Percentiles rank a stretch among this genome's conserved stretches.
Conservation (phyloP, 2,888 invertebrate species). For the Dryadula phaetusa region DNA sequence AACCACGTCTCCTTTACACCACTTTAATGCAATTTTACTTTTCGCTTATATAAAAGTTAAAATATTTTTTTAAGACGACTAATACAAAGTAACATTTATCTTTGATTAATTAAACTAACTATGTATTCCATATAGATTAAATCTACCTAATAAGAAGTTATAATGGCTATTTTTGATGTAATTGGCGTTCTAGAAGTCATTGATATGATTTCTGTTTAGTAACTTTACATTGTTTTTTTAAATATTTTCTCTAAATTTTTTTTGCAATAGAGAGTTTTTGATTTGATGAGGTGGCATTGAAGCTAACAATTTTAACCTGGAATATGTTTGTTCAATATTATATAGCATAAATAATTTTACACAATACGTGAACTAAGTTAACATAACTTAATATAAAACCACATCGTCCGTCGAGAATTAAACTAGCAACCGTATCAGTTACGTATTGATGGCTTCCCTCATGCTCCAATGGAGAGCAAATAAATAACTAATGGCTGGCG, state of each 20-base stretch:
- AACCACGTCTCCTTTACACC: conserved; percentile 5
- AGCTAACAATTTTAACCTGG: too few species aligned
- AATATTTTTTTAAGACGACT: neutral
- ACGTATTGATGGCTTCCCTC: conserved; percentile 2
- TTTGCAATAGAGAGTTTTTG: too few species aligned
- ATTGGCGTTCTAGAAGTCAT: too few species aligned
- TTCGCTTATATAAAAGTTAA: neutral
- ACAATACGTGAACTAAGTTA: neutral
- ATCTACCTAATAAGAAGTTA: too few species aligned
- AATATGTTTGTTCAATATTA: too few species aligned
- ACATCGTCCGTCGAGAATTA: neutral
- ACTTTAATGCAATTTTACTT: neutral
- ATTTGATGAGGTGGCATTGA: too few species aligned
- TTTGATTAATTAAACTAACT: neutral
- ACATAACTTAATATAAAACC: neutral
- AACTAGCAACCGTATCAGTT: conserved; percentile 5
- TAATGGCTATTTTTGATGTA: too few species aligned
- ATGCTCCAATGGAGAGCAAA: conserved; percentile 12
- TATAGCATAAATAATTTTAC: too few species aligned
- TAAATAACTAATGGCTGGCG: conserved; percentile 12
- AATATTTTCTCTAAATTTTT: too few species aligned
- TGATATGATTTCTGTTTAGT: too few species aligned
- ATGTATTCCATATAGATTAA: neutral
- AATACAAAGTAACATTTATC: neutral
- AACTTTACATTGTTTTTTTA: too few species aligned